These are phyloP conservation scores for Parochlus steinenii DNA, from an alignment of 2,888 invertebrate genomes.

Conservation along the genomic window DNA sequence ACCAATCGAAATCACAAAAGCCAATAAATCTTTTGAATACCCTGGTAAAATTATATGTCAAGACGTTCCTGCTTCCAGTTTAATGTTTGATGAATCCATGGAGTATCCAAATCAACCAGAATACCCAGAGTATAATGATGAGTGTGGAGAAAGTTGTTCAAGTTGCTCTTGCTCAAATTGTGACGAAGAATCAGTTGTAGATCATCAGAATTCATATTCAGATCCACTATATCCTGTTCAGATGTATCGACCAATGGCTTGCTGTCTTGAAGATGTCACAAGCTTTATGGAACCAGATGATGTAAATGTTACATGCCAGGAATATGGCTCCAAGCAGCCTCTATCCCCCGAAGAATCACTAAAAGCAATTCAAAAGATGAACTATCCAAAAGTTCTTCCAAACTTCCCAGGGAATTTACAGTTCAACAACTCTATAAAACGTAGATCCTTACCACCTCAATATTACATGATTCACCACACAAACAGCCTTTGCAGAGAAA, in stretches of 20 bases:
- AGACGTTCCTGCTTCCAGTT: constrained; percentile 25
- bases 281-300: constrained; percentile 30
- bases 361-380: constrained; percentile 53
- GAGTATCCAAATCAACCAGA: constrained; percentile 1
- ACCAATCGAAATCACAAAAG: constrained; percentile 55
- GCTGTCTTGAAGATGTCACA: constrained; percentile 30
- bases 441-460: constrained; percentile 39
- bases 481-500: constrained; percentile 21
- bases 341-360: constrained; percentile 54
- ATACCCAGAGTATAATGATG: constrained; percentile 1
- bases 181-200: constrained; percentile 27
- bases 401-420: constrained; percentile 37
- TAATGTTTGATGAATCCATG: constrained; percentile 20
- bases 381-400: constrained; percentile 75
- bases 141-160: constrained; percentile 6
- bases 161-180: constrained; percentile 17
- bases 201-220: constrained; percentile 48
- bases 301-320: constrained; percentile 59
- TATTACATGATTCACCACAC: constrained; percentile 23
- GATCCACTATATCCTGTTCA: constrained; percentile 43
- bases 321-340: constrained; percentile 27
- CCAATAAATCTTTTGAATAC: constrained; percentile 18
- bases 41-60: constrained; percentile 27
- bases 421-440: constrained; percentile 6
- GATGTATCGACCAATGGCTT: constrained; percentile 25